Evolutionary conservation across 2,888 invertebrate genomes (phyloP).

Genomic region (Tetragonula carbonaria): DNA sequence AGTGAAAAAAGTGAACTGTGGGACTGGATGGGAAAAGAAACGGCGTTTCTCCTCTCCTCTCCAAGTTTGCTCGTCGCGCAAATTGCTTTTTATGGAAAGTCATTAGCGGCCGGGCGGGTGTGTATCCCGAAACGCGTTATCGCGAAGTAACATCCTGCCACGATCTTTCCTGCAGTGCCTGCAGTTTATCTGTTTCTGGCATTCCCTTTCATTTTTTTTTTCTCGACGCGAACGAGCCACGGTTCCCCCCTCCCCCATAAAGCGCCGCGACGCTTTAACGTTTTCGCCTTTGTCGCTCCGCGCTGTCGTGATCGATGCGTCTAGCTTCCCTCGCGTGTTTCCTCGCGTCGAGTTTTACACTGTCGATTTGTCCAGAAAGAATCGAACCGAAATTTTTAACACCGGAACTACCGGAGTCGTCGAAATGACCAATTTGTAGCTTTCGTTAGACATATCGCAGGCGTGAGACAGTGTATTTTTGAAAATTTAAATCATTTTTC

Average conservation of each 20-base stretch:
- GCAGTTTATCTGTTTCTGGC: constrained; percentile 42
- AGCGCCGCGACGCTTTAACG: neutral
- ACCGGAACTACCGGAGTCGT: too few species aligned
- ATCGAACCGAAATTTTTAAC: too few species aligned
- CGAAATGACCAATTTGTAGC: too few species aligned
- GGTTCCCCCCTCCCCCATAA: constrained; percentile 4
- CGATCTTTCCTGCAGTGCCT: constrained; percentile 27
- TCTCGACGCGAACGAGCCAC: constrained; percentile 16
- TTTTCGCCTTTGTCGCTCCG: constrained; percentile 3
- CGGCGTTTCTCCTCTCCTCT: constrained; percentile 18
- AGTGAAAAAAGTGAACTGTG: neutral
- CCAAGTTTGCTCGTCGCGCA: constrained; percentile 3
- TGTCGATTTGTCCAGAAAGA: neutral
- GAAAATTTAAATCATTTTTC: too few species aligned
- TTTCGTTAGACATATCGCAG: too few species aligned
- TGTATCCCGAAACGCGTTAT: constrained; percentile 22
- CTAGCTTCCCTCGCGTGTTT: neutral
- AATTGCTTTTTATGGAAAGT: constrained; percentile 56
- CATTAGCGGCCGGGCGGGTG: constrained; percentile 44
- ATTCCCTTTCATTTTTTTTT: constrained; percentile 33
- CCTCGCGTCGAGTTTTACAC: neutral
- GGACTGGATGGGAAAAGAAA: constrained; percentile 15
- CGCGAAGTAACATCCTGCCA: constrained; percentile 41
- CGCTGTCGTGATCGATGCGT: constrained; percentile 5
- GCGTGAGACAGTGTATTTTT: too few species aligned